Evolutionary conservation across 2,113 vertebrate species (phyloP), one percentile per base, ranked within the genome.

Genomic region (Corynorhinus townsendii): DNA sequence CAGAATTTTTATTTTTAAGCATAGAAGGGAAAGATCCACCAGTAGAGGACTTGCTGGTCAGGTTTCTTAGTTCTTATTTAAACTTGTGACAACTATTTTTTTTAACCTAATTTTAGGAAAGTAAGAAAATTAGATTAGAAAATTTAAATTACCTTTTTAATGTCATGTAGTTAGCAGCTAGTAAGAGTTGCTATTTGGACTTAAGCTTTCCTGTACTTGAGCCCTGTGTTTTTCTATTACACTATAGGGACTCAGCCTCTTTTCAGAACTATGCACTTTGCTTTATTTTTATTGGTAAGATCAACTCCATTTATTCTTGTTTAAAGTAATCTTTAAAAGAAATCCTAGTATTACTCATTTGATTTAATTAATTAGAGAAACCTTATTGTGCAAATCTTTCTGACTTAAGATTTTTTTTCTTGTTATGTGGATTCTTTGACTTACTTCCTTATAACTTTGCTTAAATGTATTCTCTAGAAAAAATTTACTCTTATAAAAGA

Each of bases 1-100:
- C 11, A 69, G 77, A 85, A 85, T 73, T 90, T 96, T 86, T 84
- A 89, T 79, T 95, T 96, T 95, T 94, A 91, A 95, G 40, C 20
- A 49, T 35, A 79, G 80, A 88, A 54, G 30, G 64, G 59, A 69
- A 95, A 77, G 47, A 24, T 11, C 45, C 49, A 59, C 16, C 49
- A 54, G 17, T 79, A 19, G 94, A 83, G 16, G 76, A 85, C 28
- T 40, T 84, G 17, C 35, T 64, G 33, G 38, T 56, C 33, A 92
- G 66, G 43, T 28, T 80, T 92, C 95, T 94, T 84, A 80, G 54
- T 95, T 62, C 20, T 81, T 91, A 69, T 62, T 95, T 93, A 81
- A 52, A 69, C 17, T 95, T 54, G 33, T 87, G 69, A 83, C 40
- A 77, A 4, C 82, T 83, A 22, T 96, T 95, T 89, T 89, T 87